phyloP scores from a whole-genome alignment of 2,113 vertebrate species.

The Percina caprodes region DNA sequence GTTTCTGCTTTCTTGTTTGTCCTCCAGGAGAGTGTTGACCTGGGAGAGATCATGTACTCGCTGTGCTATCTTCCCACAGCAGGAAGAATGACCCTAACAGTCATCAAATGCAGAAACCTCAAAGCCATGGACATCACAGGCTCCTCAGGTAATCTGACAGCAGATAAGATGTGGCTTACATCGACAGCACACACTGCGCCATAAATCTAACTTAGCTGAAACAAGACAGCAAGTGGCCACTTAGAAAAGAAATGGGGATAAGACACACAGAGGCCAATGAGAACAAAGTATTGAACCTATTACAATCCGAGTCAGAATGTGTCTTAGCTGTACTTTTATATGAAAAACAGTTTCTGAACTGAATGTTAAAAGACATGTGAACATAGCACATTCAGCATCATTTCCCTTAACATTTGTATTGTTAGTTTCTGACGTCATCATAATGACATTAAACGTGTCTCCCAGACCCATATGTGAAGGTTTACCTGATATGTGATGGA shows the following conservation, averaged over 20 bases:
- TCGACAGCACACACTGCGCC: slow-evolving; percentile 43
- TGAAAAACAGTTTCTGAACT: not conserved
- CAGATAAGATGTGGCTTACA: slow-evolving; percentile 44
- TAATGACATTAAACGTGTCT: slow-evolving; percentile 20
- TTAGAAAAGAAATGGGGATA: slow-evolving; percentile 7
- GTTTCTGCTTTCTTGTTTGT: slow-evolving; percentile 3
- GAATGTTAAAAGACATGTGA: not conserved
- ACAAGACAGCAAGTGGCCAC: slow-evolving; percentile 22
- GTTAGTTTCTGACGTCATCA: not conserved
- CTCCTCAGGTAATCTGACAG: slow-evolving; percentile 88
- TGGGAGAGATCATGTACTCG: slow-evolving; percentile 99
- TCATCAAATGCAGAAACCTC: slow-evolving; percentile 98
- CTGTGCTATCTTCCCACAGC: slow-evolving; percentile 98
- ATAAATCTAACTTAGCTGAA: slow-evolving; percentile 30
- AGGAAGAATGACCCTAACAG: slow-evolving; percentile 96
- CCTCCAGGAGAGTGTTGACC: slow-evolving; percentile 93
- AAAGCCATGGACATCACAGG: slow-evolving; percentile 99
- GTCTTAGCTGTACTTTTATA: not conserved
- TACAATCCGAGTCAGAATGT: not conserved
- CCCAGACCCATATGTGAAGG: slow-evolving; percentile 97
- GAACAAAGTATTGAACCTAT: not conserved
- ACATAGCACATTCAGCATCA: not conserved
- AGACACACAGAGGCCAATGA: not conserved
- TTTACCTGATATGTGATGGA: slow-evolving; percentile 96
- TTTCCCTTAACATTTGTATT: not conserved